Evolutionary conservation across 2,797 vertebrate species (phyloP).

Genomic region (Cottoperca gobio): DNA sequence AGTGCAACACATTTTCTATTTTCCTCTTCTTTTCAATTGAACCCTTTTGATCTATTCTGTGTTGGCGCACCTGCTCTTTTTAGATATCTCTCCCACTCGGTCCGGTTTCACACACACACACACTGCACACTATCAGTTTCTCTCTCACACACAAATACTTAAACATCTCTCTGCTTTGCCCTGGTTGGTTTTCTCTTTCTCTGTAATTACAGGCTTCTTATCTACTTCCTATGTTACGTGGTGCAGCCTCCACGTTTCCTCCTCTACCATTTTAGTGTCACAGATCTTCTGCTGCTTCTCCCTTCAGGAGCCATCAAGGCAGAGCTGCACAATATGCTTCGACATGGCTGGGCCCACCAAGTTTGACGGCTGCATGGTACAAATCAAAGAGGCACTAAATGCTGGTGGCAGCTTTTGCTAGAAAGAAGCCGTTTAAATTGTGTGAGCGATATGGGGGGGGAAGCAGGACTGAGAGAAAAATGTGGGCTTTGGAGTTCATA

Average conservation of each 20-base stretch:
- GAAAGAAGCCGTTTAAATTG: slow-evolving; percentile 38
- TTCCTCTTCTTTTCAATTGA: slow-evolving; percentile 54
- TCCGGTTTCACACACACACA: slow-evolving; percentile 30
- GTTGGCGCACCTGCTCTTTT: slow-evolving; percentile 61
- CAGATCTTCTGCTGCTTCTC: slow-evolving; percentile 52
- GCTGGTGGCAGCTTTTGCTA: slow-evolving; percentile 34
- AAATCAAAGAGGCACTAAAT: slow-evolving; percentile 52
- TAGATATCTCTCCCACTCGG: slow-evolving; percentile 47
- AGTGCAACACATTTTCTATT: slow-evolving; percentile 46
- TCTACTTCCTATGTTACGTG: slow-evolving; percentile 67
- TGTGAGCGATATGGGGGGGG: neutral
- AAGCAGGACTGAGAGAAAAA: slow-evolving; percentile 26
- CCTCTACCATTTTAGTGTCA: slow-evolving; percentile 70
- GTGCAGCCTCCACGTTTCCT: slow-evolving; percentile 55
- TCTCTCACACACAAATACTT: slow-evolving; percentile 25
- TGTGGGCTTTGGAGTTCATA: slow-evolving; percentile 22
- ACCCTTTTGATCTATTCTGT: slow-evolving; percentile 65
- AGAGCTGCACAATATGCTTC: slow-evolving; percentile 46
- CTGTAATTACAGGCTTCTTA: slow-evolving; percentile 74
- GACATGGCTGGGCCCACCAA: slow-evolving; percentile 34
- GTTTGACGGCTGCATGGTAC: slow-evolving; percentile 45
- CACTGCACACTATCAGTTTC: neutral
- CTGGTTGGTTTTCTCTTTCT: slow-evolving; percentile 63
- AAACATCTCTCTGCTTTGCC: slow-evolving; percentile 45
- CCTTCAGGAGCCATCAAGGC: slow-evolving; percentile 31